Conservation (phyloP, 2,113 vertebrate species). For the Syrrhaptes paradoxus region DNA sequence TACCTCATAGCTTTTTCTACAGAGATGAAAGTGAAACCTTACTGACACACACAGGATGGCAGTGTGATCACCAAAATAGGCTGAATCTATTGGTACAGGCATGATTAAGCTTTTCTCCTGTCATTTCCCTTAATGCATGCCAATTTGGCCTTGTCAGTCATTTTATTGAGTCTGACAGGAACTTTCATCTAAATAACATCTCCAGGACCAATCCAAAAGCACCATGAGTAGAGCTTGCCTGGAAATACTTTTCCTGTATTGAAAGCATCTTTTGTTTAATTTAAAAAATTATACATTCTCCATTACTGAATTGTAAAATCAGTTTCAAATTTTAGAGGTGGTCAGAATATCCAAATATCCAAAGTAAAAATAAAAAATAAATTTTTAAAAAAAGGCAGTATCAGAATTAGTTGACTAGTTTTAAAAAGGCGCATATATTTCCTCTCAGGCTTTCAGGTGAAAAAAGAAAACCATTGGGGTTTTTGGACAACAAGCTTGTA, state of each 20-base stretch:
- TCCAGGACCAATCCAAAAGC: not conserved
- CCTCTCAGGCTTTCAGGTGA: not conserved
- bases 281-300: not conserved
- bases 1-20: not conserved
- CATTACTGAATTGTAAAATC: not conserved
- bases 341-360: not conserved
- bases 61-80: not conserved
- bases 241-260: not conserved
- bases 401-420: not conserved
- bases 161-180: not conserved
- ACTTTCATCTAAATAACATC: not conserved
- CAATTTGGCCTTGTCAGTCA: not conserved
- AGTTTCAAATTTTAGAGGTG: not conserved
- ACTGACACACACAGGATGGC: not conserved
- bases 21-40: not conserved
- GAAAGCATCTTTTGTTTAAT: not conserved
- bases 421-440: not conserved
- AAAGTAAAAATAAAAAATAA: not conserved
- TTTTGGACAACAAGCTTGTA: not conserved
- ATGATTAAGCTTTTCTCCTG: not conserved
- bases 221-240: not conserved
- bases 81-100: not conserved
- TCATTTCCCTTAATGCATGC: not conserved
- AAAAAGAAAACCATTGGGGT: not conserved
- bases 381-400: not conserved